Conservation (phyloP, 1,140 invertebrate species). For the Drosophila punjabiensis region DNA sequence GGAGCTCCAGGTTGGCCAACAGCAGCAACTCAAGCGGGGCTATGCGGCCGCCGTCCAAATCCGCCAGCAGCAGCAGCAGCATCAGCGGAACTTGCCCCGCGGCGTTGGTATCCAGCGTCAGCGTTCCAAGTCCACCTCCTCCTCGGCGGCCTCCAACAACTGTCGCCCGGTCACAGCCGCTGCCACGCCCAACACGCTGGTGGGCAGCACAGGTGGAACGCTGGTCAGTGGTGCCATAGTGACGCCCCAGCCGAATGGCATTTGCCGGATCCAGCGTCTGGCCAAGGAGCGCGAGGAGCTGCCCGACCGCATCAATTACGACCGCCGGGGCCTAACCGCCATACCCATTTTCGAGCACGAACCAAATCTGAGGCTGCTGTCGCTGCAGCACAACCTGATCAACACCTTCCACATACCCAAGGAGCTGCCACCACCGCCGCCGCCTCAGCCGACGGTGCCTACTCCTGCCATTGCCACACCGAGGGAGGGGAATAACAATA, state of each 20-base stretch:
- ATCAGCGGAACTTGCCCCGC: conserved; percentile 48
- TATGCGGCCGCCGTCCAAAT: conserved; percentile 52
- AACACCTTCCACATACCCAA: conserved; percentile 88
- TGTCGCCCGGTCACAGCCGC: conserved; percentile 60
- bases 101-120: conserved; percentile 63
- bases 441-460: conserved; percentile 23
- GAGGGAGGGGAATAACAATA: conserved; percentile 41
- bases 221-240: conserved; percentile 77
- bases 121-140: conserved; percentile 81
- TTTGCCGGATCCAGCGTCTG: conserved; percentile 88
- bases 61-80: conserved; percentile 41
- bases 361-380: conserved; percentile 92
- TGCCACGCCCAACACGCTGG: conserved; percentile 54
- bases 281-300: conserved; percentile 90
- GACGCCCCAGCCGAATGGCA: conserved; percentile 80
- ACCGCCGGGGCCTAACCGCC: conserved; percentile 90
- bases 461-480: conserved; percentile 33
- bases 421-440: conserved; percentile 58
- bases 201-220: conserved; percentile 74
- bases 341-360: conserved; percentile 93
- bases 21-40: conserved; percentile 53
- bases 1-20: conserved; percentile 53
- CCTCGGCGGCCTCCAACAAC: conserved; percentile 70
- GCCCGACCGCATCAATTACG: conserved; percentile 92
- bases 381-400: conserved; percentile 96